Evolutionary conservation across 2,888 invertebrate genomes (phyloP).

Genomic region (Lysandra coridon): DNA sequence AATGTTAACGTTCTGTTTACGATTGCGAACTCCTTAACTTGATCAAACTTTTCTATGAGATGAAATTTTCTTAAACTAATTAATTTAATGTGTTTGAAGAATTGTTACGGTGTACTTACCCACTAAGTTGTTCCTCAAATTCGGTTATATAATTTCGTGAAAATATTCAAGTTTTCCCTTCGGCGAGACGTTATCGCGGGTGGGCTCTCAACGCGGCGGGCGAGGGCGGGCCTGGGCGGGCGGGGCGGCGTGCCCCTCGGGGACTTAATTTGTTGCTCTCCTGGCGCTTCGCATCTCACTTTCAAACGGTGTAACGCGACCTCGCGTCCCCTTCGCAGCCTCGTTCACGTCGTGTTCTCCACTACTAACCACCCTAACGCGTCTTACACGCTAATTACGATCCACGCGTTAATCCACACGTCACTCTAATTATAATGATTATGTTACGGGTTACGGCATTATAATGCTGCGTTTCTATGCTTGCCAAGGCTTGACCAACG

Average conservation of each 20-base stretch:
- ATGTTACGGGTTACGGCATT: not conserved
- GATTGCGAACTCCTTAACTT: not conserved
- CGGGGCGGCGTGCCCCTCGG: slow-evolving; percentile 68
- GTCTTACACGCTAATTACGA: slow-evolving; percentile 41
- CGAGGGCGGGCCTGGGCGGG: slow-evolving; percentile 54
- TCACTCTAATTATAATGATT: slow-evolving; percentile 11
- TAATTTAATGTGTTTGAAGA: slow-evolving; percentile 20
- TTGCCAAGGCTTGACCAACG: too few species aligned
- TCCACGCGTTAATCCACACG: slow-evolving; percentile 15
- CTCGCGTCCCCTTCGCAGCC: slow-evolving; percentile 66
- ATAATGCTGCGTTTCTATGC: too few species aligned
- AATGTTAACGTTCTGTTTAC: not conserved
- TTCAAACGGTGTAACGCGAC: slow-evolving; percentile 79
- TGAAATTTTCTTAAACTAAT: not conserved
- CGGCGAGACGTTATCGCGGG: slow-evolving; percentile 73
- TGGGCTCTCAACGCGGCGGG: slow-evolving; percentile 64
- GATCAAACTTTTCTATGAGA: not conserved
- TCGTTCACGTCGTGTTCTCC: slow-evolving; percentile 61
- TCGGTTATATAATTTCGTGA: slow-evolving; percentile 72
- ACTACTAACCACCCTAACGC: slow-evolving; percentile 39
- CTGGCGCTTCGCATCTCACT: slow-evolving; percentile 79
- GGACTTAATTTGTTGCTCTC: slow-evolving; percentile 81
- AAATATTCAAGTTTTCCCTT: slow-evolving; percentile 77
- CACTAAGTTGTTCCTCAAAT: slow-evolving; percentile 69
- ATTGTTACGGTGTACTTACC: slow-evolving; percentile 61